A percentile compares a stretch with the other conserved stretches of the same genome.
These are phyloP conservation scores for Blera fallax DNA, from an alignment of 2,888 invertebrate genomes.

Conservation along the genomic window DNA sequence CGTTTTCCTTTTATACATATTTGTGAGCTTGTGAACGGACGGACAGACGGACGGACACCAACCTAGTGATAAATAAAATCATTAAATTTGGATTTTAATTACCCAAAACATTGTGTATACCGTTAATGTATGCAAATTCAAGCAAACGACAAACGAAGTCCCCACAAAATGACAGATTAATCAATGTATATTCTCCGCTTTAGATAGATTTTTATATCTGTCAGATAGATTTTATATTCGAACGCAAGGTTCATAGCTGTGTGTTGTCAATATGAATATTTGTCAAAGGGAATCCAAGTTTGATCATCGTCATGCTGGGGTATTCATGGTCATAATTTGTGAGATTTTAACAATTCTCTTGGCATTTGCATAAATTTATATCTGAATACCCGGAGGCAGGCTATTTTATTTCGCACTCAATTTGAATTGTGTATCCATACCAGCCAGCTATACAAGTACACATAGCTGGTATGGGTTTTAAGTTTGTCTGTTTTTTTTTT, in stretches of 20 bases:
- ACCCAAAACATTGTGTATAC: slow-evolving; percentile 58
- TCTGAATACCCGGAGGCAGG: background rate
- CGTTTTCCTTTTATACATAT: background rate
- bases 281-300: slow-evolving; percentile 55
- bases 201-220: background rate
- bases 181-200: slow-evolving; percentile 12
- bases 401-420: background rate
- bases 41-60: background rate
- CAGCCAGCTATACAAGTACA: too few species aligned
- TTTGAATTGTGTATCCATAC: background rate
- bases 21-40: background rate
- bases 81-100: slow-evolving; percentile 63
- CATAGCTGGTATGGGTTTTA: background rate
- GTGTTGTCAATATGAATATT: slow-evolving; percentile 50
- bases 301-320: slow-evolving; percentile 47
- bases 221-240: slow-evolving; percentile 7
- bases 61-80: slow-evolving; percentile 50
- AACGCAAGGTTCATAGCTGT: background rate
- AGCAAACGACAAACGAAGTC: slow-evolving; percentile 32
- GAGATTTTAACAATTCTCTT: slow-evolving; percentile 42
- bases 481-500: background rate
- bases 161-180: slow-evolving; percentile 44
- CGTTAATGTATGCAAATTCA: slow-evolving; percentile 64
- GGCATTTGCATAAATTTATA: slow-evolving; percentile 40
- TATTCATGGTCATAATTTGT: slow-evolving; percentile 34